Evolutionary conservation across 2,888 invertebrate genomes (phyloP).

Genomic region (Pedicia rivosa): DNA sequence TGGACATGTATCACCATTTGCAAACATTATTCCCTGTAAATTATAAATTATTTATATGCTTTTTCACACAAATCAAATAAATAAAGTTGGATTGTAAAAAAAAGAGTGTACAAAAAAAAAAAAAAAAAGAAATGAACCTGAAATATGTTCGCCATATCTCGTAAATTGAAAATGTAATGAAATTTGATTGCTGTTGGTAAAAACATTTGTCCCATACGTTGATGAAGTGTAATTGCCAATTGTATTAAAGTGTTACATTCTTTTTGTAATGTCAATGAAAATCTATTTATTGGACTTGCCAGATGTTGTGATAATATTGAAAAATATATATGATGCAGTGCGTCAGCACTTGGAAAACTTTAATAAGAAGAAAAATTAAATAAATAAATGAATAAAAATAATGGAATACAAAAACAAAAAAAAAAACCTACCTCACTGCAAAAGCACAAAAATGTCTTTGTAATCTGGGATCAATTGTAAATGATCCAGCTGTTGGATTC

Average conservation of each 20-base stretch:
- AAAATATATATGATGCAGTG: conserved; percentile 68
- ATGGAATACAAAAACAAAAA: conserved; percentile 18
- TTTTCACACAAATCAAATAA: not conserved
- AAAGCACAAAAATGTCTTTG: conserved; percentile 80
- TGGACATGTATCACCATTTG: conserved; percentile 58
- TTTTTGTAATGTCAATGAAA: conserved; percentile 40
- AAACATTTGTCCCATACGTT: conserved; percentile 56
- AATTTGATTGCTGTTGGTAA: conserved; percentile 90
- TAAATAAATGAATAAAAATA: conserved; percentile 2
- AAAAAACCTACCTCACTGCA: conserved; percentile 71
- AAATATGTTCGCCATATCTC: conserved; percentile 87
- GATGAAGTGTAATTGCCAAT: conserved; percentile 61
- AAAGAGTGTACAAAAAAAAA: not conserved
- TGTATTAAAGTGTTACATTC: conserved; percentile 44
- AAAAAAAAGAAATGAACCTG: conserved; percentile 39
- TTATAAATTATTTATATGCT: not conserved
- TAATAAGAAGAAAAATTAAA: conserved; percentile 9
- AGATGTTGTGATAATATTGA: conserved; percentile 69
- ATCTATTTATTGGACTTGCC: conserved; percentile 46
- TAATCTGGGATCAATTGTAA: conserved; percentile 79
- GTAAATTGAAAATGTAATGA: conserved; percentile 84
- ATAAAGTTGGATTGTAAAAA: conserved; percentile 1
- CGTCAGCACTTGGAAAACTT: conserved; percentile 72
- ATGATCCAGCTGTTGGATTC: conserved; percentile 94
- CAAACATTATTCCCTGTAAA: conserved; percentile 66